phyloP scores from a whole-genome alignment of 1,140 invertebrate genomes.

The Mylabris phalerata region DNA sequence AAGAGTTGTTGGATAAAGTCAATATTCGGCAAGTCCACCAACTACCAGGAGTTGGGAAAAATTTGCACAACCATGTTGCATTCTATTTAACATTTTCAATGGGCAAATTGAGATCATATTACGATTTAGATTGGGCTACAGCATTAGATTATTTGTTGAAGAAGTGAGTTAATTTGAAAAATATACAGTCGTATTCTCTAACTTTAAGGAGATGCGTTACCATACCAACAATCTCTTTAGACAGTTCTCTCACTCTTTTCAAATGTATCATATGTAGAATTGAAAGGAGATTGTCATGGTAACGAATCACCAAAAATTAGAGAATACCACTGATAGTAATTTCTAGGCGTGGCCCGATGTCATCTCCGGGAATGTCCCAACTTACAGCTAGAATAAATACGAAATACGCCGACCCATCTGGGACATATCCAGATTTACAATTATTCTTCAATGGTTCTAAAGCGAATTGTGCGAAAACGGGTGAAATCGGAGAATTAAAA shows the following conservation, averaged over 20 bases:
- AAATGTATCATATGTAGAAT: no score
- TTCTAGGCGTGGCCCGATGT: slow-evolving; percentile 49
- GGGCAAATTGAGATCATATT: slow-evolving; percentile 48
- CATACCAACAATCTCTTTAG: no score
- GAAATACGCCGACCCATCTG: slow-evolving; percentile 47
- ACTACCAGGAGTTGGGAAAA: slow-evolving; percentile 68
- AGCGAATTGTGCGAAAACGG: slow-evolving; percentile 52
- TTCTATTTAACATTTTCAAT: slow-evolving; percentile 47
- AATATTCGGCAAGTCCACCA: slow-evolving; percentile 50
- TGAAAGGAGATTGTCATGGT: no score
- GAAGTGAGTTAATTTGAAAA: background rate
- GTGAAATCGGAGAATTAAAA: slow-evolving; percentile 42
- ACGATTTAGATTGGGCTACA: slow-evolving; percentile 54
- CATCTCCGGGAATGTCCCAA: slow-evolving; percentile 49
- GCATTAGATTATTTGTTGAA: slow-evolving; percentile 55
- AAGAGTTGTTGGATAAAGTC: slow-evolving; percentile 45
- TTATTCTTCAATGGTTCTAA: slow-evolving; percentile 62
- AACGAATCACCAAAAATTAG: no score
- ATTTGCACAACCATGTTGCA: slow-evolving; percentile 67
- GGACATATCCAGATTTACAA: slow-evolving; percentile 55
- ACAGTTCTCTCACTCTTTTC: no score
- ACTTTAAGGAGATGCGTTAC: background rate
- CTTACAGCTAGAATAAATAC: slow-evolving; percentile 57
- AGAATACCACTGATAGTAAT: no score
- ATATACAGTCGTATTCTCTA: no score